Evolutionary conservation across 2,113 vertebrate genomes (phyloP), one percentile per base, ranked within the genome.

Genomic region (Piprites chloris): DNA sequence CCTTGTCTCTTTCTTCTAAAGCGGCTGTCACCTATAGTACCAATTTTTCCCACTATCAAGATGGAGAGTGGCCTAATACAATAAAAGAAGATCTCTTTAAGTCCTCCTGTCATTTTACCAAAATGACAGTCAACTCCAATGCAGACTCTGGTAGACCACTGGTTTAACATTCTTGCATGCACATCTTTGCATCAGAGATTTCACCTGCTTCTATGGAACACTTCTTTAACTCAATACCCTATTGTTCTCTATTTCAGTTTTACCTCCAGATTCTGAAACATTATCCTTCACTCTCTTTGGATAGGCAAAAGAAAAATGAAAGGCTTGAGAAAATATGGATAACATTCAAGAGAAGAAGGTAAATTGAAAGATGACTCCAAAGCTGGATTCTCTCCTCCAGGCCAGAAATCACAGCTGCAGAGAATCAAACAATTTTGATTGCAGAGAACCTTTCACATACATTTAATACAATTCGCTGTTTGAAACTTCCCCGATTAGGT

Each of bases 1-100:
- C 13, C 22, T 79, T 5, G 67, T 28, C 42, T 41, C 30, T 52
- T 28, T 42, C 63, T 79, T 80, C 53, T 46, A 35, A 91, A 77
- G 11, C 0, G 1, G 8, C 21, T 27, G 28, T 35, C 55, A 65
- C 56, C 15, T 67, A 22, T 1, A 27, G 53, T 5, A 76, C 20
- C 22, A 46, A 56, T 56, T 74, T 90, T 66, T 66, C 21, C 2
- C 3, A 37, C 35, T 67, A 46, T 16, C 58, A 50, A 27, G 7
- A 41, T 11, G 21, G 14, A 83, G 20, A 90, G 75, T 7, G 32
- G 16, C 23, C 24, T 47, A 69, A 59, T 47, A 69, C 21, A 80
- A 68, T 3, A 9, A 56, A 67, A 83, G 28, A 58, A n/a, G 11
- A 61, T 61, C 21, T 85, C 72, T 5, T 72, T 10, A 84, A 62